Percentiles rank a stretch among this genome's conserved stretches.
Evolutionary conservation across 2,113 vertebrate genomes (phyloP).

Genomic region (Forbesichthys papilliferus): DNA sequence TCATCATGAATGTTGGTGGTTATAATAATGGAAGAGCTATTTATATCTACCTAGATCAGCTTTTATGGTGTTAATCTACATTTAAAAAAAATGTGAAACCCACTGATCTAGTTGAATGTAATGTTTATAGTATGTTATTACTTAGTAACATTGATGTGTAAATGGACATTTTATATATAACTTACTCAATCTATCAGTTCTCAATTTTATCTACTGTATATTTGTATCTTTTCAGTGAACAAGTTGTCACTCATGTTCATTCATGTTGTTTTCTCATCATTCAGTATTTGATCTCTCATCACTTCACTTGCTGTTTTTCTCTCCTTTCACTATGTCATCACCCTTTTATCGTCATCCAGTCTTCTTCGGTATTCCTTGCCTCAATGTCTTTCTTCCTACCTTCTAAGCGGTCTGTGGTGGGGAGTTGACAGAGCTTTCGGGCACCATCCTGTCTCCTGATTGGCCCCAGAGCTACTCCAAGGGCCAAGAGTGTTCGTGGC

Average conservation of each 20-base stretch:
- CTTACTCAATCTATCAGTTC: background rate
- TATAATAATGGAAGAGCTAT: too few relatives aligned
- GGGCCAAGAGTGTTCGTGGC: constrained; percentile 89
- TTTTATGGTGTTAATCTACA: too few relatives aligned
- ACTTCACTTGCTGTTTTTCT: background rate
- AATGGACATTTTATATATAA: too few relatives aligned
- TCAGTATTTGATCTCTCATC: background rate
- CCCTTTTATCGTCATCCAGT: background rate
- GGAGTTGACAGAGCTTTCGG: constrained; percentile 82
- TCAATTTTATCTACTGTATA: background rate
- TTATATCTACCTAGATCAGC: too few relatives aligned
- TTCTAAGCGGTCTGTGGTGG: constrained; percentile 86
- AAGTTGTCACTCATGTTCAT: background rate
- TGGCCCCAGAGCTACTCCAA: constrained; percentile 93
- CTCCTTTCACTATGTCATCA: constrained; percentile 1
- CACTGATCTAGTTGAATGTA: too few relatives aligned
- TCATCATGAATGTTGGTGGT: background rate
- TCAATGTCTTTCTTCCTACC: constrained; percentile 17
- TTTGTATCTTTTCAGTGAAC: background rate
- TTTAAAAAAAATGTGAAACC: too few relatives aligned
- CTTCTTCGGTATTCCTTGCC: background rate
- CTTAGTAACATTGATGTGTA: too few relatives aligned
- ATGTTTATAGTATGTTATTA: too few relatives aligned
- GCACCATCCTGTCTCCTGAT: constrained; percentile 89
- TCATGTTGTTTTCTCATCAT: background rate